phyloP scores from a whole-genome alignment of 2,888 invertebrate species.

The Gastracanthus pulcherrimus region DNA sequence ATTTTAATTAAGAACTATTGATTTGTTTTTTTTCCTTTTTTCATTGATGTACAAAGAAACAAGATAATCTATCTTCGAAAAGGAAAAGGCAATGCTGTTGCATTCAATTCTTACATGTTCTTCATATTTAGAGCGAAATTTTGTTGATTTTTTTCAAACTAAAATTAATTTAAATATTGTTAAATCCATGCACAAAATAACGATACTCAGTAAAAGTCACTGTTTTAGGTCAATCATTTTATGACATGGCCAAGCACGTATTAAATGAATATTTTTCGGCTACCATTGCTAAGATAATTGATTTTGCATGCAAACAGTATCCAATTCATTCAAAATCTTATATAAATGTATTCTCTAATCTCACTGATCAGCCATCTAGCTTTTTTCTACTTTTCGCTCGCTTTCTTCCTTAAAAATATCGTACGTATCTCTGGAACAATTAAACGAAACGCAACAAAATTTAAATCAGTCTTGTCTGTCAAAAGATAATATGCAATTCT shows the following conservation, averaged over 20 bases:
- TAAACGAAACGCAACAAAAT: slow-evolving; percentile 51
- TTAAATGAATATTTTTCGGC: slow-evolving; percentile 19
- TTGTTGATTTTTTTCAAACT: not conserved
- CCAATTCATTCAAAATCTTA: slow-evolving; percentile 34
- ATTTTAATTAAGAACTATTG: slow-evolving; percentile 28
- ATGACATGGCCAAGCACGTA: slow-evolving; percentile 26
- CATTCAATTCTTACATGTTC: slow-evolving; percentile 35
- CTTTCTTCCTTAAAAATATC: slow-evolving; percentile 41
- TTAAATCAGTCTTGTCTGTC: slow-evolving; percentile 67
- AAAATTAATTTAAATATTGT: too few relatives aligned
- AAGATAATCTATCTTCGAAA: slow-evolving; percentile 37
- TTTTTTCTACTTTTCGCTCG: slow-evolving; percentile 13
- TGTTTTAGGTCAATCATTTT: not conserved
- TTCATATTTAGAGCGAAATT: slow-evolving; percentile 2
- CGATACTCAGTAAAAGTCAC: slow-evolving; percentile 2
- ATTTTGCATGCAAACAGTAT: slow-evolving; percentile 37
- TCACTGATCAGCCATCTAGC: slow-evolving; percentile 39
- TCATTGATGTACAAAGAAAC: slow-evolving; percentile 37
- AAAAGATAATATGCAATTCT: slow-evolving; percentile 61
- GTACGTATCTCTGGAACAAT: slow-evolving; percentile 37
- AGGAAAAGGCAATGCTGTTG: slow-evolving; percentile 32
- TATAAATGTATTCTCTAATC: slow-evolving; percentile 47
- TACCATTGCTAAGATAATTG: slow-evolving; percentile 23
- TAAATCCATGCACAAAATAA: not conserved
- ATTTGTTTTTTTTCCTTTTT: slow-evolving; percentile 54